Conservation (phyloP, 2,797 vertebrate species). For the Strix occidentalis region DNA sequence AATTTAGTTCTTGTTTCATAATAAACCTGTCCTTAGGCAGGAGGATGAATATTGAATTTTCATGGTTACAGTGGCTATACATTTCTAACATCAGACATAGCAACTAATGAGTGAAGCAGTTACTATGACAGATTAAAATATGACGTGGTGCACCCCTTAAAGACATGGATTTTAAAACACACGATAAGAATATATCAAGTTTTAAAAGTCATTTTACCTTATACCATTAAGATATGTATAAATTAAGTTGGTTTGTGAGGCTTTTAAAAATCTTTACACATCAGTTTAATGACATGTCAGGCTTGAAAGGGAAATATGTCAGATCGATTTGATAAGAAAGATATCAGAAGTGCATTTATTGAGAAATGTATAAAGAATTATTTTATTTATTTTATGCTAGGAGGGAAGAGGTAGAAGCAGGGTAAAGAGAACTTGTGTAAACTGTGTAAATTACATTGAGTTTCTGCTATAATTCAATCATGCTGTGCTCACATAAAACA, state of each 20-base stretch:
- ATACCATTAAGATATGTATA: slow-evolving; percentile 22
- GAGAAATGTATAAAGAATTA: not conserved
- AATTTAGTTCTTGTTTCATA: not conserved
- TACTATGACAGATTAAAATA: slow-evolving; percentile 4
- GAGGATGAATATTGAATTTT: not conserved
- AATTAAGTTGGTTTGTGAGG: slow-evolving; percentile 5
- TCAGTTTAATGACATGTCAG: slow-evolving; percentile 30
- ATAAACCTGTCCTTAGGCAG: not conserved
- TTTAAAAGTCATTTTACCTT: slow-evolving; percentile 34
- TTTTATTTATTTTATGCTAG: slow-evolving; percentile 13
- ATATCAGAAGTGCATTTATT: slow-evolving; percentile 4
- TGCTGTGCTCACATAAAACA: not conserved
- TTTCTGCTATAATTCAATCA: not conserved
- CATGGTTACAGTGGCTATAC: not conserved
- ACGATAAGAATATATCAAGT: not conserved
- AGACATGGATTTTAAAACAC: slow-evolving; percentile 8
- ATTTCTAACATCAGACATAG: not conserved
- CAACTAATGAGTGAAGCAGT: not conserved
- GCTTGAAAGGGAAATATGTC: not conserved
- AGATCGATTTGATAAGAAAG: slow-evolving; percentile 37
- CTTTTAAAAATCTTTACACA: slow-evolving; percentile 42
- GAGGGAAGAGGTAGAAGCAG: not conserved
- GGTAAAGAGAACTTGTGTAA: not conserved
- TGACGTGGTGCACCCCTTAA: not conserved
- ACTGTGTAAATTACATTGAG: not conserved